A percentile compares a stretch with the other conserved stretches of the same genome.
phyloP scores from a whole-genome alignment of 2,888 invertebrate genomes.

The Drosophila putrida region DNA sequence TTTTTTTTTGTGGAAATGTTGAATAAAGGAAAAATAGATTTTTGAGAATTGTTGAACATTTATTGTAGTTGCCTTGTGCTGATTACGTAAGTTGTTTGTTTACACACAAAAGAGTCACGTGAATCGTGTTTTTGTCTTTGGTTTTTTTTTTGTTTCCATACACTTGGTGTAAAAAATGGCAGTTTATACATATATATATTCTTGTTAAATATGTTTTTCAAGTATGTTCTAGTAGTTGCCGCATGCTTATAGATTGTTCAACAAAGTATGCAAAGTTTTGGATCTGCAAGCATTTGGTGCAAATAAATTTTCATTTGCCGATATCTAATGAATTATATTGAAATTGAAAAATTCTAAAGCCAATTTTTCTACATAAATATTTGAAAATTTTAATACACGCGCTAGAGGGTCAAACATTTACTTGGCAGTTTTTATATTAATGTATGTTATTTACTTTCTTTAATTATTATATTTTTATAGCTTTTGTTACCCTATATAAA shows the following conservation, averaged over 20 bases:
- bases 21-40: constrained; percentile 13
- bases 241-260: constrained; percentile 46
- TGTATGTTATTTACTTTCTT: constrained; percentile 24
- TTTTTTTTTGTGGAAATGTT: constrained; percentile 8
- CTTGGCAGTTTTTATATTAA: constrained; percentile 72
- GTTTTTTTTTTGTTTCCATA: constrained; percentile 63
- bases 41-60: constrained; percentile 41
- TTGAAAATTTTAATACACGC: constrained; percentile 43
- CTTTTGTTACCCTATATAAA: constrained; percentile 74
- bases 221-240: constrained; percentile 75
- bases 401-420: constrained; percentile 75
- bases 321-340: constrained; percentile 21
- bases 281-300: constrained; percentile 45
- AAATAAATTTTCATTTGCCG: constrained; percentile 30
- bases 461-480: constrained; percentile 33
- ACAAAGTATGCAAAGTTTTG: constrained; percentile 52
- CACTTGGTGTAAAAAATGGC: constrained; percentile 84
- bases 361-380: constrained; percentile 36
- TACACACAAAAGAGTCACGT: constrained; percentile 70
- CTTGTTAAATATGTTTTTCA: constrained; percentile 54
- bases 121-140: constrained; percentile 44
- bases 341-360: constrained; percentile 30
- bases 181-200: constrained; percentile 78
- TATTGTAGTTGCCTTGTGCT: constrained; percentile 53
- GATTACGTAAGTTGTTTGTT: constrained; percentile 42